Conservation (phyloP, 2,888 invertebrate genomes). For the Cryptophagus acutangulus region DNA sequence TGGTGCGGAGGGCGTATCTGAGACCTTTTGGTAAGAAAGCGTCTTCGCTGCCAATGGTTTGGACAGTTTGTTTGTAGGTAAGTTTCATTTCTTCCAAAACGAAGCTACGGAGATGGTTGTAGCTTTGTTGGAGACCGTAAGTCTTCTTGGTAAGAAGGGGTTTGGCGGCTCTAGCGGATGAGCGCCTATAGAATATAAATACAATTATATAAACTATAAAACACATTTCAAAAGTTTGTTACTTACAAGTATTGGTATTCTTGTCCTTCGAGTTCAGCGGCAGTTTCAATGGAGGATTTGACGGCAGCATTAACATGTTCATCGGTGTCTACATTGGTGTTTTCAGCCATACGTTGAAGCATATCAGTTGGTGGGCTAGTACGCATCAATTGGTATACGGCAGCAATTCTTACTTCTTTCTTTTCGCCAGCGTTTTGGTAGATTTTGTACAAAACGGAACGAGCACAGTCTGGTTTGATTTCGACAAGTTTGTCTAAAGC, state of each 20-base stretch:
- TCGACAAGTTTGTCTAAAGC: conserved; percentile 53
- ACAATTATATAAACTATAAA: conserved; percentile 12
- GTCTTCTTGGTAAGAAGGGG: conserved; percentile 41
- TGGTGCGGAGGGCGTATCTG: conserved; percentile 31
- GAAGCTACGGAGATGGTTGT: conserved; percentile 46
- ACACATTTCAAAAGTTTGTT: conserved; percentile 3
- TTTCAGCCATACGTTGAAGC: conserved; percentile 66
- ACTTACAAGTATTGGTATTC: conserved; percentile 27
- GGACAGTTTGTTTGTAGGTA: conserved; percentile 45
- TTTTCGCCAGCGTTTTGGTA: conserved; percentile 62
- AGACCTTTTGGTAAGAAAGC: conserved; percentile 51
- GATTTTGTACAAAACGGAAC: conserved; percentile 59
- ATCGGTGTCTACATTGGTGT: conserved; percentile 60
- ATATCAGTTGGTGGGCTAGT: conserved; percentile 57
- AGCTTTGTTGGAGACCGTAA: conserved; percentile 53
- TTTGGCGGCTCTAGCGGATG: conserved; percentile 46
- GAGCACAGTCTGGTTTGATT: conserved; percentile 52
- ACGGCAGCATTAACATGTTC: conserved; percentile 63
- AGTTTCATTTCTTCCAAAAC: conserved; percentile 46
- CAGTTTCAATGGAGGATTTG: conserved; percentile 56
- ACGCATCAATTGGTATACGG: conserved; percentile 58
- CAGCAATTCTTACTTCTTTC: conserved; percentile 61
- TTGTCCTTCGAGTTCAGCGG: conserved; percentile 48
- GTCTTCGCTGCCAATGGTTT: conserved; percentile 56
- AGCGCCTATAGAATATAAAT: conserved; percentile 42